These are phyloP conservation scores for Meloidogyne floridensis DNA, from an alignment of 1,140 invertebrate genomes.

Conservation along the genomic window DNA sequence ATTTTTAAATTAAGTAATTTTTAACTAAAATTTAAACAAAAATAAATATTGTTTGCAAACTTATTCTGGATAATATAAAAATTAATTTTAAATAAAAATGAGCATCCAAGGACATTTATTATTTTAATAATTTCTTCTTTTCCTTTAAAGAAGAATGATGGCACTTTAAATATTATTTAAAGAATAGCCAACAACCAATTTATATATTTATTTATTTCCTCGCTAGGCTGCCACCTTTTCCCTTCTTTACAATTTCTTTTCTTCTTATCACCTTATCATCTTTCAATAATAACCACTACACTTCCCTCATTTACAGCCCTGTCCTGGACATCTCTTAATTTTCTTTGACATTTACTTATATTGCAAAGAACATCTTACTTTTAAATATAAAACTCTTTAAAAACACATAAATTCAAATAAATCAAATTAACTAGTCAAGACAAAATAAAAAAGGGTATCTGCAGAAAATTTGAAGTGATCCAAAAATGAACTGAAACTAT, in stretches of 20 bases:
- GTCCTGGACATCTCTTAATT: background rate
- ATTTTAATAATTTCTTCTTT: background rate
- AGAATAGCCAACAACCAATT: too few relatives aligned
- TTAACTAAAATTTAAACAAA: too few relatives aligned
- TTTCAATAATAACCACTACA: background rate
- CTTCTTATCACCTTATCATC: slow-evolving; percentile 2
- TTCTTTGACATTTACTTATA: background rate
- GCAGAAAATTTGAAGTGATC: background rate
- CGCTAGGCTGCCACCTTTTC: background rate
- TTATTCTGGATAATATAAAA: too few relatives aligned
- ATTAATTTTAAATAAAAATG: background rate
- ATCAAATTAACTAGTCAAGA: background rate
- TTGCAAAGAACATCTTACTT: background rate
- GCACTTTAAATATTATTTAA: background rate
- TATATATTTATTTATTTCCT: background rate
- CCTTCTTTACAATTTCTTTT: background rate
- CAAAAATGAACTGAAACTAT: background rate
- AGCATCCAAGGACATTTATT: background rate
- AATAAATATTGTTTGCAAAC: too few relatives aligned
- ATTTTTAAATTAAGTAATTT: too few relatives aligned
- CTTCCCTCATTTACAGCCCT: background rate
- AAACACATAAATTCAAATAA: background rate
- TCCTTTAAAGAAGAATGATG: background rate
- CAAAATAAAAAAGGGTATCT: background rate
- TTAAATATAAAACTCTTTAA: background rate